Conservation (phyloP, 2,113 vertebrate species). For the Pimephales promelas region DNA sequence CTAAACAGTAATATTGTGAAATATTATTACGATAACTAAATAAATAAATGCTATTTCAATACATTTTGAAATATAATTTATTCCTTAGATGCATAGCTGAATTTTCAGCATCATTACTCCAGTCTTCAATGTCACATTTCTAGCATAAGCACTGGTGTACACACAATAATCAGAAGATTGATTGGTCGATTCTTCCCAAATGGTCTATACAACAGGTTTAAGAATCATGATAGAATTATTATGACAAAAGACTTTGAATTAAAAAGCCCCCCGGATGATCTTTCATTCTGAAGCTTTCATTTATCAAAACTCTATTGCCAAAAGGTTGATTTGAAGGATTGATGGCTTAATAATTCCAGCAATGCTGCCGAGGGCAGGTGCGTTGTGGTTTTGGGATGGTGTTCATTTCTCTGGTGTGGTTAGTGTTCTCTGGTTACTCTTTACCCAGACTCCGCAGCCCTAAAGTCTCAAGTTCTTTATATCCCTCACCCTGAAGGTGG, state of each 20-base stretch:
- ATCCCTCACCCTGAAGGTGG: conserved; percentile 43
- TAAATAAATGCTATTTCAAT: not conserved
- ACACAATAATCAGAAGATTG: conserved; percentile 35
- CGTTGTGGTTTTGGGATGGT: conserved; percentile 52
- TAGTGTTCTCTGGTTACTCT: conserved; percentile 53
- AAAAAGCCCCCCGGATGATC: not conserved
- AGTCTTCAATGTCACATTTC: not conserved
- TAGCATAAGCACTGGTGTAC: not conserved
- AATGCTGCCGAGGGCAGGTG: conserved; percentile 60
- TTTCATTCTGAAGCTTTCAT: conserved; percentile 12
- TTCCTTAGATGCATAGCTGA: not conserved
- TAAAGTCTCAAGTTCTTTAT: conserved; percentile 26
- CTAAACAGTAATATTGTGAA: not conserved
- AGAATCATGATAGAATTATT: conserved; percentile 17
- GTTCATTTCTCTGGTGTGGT: conserved; percentile 40
- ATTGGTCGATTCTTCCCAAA: conserved; percentile 48
- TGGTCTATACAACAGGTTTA: not conserved
- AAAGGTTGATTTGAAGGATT: conserved; percentile 36
- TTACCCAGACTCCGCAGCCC: conserved; percentile 18
- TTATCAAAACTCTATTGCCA: conserved; percentile 15
- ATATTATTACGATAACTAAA: not conserved
- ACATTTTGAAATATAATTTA: not conserved
- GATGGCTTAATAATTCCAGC: conserved; percentile 48
- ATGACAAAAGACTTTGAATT: conserved; percentile 31
- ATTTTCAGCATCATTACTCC: not conserved